phyloP scores from a whole-genome alignment of 1,140 invertebrate genomes.

The Achatina immaculata region DNA sequence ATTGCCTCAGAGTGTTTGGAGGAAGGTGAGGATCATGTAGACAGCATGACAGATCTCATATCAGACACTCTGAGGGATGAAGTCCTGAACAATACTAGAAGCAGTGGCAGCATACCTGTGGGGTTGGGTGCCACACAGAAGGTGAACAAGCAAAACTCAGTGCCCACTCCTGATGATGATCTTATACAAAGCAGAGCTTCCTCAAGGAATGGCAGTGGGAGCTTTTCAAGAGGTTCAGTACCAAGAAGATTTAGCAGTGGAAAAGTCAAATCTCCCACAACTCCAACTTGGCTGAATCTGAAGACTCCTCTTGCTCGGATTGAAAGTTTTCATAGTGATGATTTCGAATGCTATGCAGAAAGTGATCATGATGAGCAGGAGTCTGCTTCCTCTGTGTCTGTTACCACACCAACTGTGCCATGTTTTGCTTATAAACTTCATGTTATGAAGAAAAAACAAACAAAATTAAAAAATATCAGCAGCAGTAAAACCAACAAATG shows the following conservation, averaged over 20 bases:
- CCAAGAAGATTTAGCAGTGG: conserved; percentile 36
- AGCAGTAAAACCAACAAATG: conserved; percentile 38
- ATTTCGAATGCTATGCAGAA: conserved; percentile 60
- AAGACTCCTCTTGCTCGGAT: conserved; percentile 65
- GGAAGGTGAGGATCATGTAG: conserved; percentile 38
- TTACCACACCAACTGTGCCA: conserved; percentile 62
- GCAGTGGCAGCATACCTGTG: neutral
- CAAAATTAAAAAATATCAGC: conserved; percentile 57
- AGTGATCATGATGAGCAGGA: conserved; percentile 50
- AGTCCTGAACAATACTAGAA: conserved; percentile 40
- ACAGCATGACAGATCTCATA: conserved; percentile 41
- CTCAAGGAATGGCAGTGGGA: conserved; percentile 25
- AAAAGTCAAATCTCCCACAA: conserved; percentile 56
- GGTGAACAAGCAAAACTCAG: conserved; percentile 9
- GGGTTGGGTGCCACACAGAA: conserved; percentile 14
- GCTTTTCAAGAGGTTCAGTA: conserved; percentile 23
- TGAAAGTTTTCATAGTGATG: conserved; percentile 68
- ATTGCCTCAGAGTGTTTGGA: conserved; percentile 32
- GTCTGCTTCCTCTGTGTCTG: conserved; percentile 56
- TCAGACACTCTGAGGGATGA: conserved; percentile 42
- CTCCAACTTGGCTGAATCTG: conserved; percentile 61
- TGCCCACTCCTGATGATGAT: conserved; percentile 18
- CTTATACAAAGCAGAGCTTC: neutral
- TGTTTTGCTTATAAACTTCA: conserved; percentile 65
- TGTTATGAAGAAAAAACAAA: conserved; percentile 55